phyloP scores from a whole-genome alignment of 2,888 invertebrate species.

The Tridacna gigas region DNA sequence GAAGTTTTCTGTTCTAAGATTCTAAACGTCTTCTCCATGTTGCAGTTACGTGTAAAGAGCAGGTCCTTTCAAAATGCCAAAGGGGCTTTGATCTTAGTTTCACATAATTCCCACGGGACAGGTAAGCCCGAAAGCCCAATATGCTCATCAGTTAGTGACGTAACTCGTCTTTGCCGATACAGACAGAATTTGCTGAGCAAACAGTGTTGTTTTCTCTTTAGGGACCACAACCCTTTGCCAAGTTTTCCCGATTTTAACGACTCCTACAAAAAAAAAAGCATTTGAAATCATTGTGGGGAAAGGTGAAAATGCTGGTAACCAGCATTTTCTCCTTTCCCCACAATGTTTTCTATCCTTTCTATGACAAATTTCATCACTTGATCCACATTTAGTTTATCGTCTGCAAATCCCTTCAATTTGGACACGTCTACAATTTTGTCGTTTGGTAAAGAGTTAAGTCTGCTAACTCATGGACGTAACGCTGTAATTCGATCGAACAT shows the following conservation, averaged over 20 bases:
- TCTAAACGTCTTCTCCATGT: too few relatives aligned
- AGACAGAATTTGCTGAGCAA: neutral
- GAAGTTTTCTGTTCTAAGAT: too few relatives aligned
- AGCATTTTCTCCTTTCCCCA: neutral
- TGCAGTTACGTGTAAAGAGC: neutral
- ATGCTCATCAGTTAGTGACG: slow-evolving; percentile 21
- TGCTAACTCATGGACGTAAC: too few relatives aligned
- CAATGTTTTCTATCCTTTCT: too few relatives aligned
- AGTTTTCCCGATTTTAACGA: neutral
- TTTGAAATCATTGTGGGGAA: slow-evolving; percentile 1
- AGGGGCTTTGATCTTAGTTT: slow-evolving; percentile 10
- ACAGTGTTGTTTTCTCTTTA: slow-evolving; percentile 7
- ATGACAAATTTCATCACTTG: too few relatives aligned
- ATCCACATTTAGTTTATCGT: too few relatives aligned
- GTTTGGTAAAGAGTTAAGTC: too few relatives aligned
- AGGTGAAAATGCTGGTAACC: neutral
- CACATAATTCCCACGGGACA: slow-evolving; percentile 12
- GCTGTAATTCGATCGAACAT: too few relatives aligned
- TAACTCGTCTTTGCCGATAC: neutral
- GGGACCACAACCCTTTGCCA: neutral
- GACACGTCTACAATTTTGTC: too few relatives aligned
- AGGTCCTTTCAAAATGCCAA: neutral
- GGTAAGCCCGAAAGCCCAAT: slow-evolving; percentile 9
- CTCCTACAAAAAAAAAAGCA: neutral
- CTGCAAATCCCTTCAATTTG: too few relatives aligned